Base-by-base conservation (phyloP, 2,113 vertebrate genomes). In the Phalacrocorax aristotelis region DNA sequence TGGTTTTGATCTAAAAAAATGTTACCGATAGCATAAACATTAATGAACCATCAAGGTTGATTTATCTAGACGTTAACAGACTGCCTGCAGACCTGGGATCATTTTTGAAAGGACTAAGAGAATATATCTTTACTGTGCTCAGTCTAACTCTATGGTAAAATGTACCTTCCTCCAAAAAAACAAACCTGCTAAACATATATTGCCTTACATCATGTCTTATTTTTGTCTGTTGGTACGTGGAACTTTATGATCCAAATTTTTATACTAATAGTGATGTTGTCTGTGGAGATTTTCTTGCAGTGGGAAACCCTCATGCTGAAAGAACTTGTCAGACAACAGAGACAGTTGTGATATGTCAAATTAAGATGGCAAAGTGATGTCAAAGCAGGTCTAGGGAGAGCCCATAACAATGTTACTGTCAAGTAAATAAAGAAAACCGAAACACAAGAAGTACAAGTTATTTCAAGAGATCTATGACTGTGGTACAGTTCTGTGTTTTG, bases 361-460 rank as follows among this genome's bases (percentile, higher is more conserved):
- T 96, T 96, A 96, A 96, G 92, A 90, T 42, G 83, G 93, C 78
- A 96, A 94, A 97, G 68, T 81, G 83, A 87, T 97, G 94, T 97
- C 94, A 94, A 80, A 92, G 72, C 71, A 70, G 79, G 90, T 95
- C 95, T 93, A 71, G 69, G 69, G 95, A 93, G 97, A 97, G 80
- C 77, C 40, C 42, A 64, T 96, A 95, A 97, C 75, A 89, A 40
- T 82, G 72, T 92, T 96, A 95, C 86, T 96, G 92, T 96, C 97
- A 96, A 96, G 90, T 80, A 95, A 96, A 95, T 95, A 97, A 92
- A 89, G 76, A 83, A 96, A 96, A 95, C 88, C 71, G 94, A 95
- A 97, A 95, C 64, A 92, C 70, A 83, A 95, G 90, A 96, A 96
- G 86, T 86, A 86, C 60, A 87, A 95, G 86, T 84, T 93, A 82